These are phyloP conservation scores for Myrmecophaga tridactyla DNA, from an alignment of 2,113 vertebrate species.

Conservation along the genomic window DNA sequence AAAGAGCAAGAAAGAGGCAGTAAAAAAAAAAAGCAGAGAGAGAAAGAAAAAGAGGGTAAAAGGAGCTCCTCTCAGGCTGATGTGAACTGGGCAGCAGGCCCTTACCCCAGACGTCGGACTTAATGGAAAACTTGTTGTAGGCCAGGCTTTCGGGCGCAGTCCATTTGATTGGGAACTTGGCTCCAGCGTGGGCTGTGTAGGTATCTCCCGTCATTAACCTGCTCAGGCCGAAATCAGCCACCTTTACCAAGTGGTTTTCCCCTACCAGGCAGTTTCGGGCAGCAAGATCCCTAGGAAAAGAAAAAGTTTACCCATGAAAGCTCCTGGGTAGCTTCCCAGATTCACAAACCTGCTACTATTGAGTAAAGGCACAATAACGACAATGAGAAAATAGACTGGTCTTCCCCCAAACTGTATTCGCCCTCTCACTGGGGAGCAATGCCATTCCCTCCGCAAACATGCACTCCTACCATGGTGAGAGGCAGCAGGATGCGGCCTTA, in stretches of 20 bases:
- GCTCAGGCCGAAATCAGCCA: conserved; percentile 98
- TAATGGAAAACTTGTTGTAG: conserved; percentile 99
- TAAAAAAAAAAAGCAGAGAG: background rate
- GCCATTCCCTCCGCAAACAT: background rate
- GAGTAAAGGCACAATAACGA: background rate
- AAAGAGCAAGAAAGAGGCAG: background rate
- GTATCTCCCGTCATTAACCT: conserved; percentile 97
- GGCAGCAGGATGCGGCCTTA: background rate
- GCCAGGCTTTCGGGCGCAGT: conserved; percentile 98
- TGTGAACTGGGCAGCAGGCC: background rate
- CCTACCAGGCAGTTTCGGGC: conserved; percentile 99
- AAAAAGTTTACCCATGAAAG: conserved; percentile 25
- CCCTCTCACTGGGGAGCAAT: fast-evolving
- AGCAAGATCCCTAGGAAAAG: conserved; percentile 91
- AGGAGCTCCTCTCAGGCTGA: fast-evolving
- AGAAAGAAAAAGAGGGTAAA: fast-evolving
- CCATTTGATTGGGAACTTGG: conserved; percentile 99
- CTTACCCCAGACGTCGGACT: conserved; percentile 99
- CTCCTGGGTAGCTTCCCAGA: background rate
- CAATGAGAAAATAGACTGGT: background rate
- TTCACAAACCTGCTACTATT: fast-evolving
- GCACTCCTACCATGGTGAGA: fast-evolving
- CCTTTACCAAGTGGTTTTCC: conserved; percentile 99
- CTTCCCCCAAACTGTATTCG: fast-evolving
- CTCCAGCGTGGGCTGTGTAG: conserved; percentile 95